Conservation (phyloP, 2,113 vertebrate species). For the Mesitornis unicolor region DNA sequence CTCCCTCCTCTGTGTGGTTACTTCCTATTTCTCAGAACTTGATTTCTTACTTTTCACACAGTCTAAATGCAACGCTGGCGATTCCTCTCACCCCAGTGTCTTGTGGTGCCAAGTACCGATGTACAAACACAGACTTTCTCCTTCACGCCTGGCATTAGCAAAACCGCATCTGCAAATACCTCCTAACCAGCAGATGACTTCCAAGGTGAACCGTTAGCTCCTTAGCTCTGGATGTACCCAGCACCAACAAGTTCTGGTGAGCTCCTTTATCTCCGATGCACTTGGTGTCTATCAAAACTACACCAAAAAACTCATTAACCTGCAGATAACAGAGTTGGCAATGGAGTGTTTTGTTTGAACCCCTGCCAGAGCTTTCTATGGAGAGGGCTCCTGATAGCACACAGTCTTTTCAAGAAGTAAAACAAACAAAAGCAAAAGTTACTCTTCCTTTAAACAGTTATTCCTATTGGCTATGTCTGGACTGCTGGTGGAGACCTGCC, state of each 20-base stretch:
- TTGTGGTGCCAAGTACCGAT: not conserved
- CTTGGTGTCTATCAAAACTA: not conserved
- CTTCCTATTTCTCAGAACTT: not conserved
- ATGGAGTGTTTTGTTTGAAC: not conserved
- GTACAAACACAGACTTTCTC: not conserved
- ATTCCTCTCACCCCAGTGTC: not conserved
- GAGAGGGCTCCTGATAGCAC: not conserved
- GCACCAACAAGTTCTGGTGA: not conserved
- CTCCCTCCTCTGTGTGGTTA: not conserved
- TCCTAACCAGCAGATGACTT: not conserved
- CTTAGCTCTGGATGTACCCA: not conserved
- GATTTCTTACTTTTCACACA: not conserved
- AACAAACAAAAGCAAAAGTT: not conserved
- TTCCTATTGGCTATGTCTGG: not conserved
- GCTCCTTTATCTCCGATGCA: not conserved
- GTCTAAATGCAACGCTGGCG: not conserved
- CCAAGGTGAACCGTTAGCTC: accelerated
- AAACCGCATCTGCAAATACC: not conserved
- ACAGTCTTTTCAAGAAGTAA: not conserved
- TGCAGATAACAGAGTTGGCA: not conserved
- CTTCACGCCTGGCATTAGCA: not conserved
- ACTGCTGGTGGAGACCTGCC: not conserved
- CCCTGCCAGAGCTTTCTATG: not conserved
- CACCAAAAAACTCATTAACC: not conserved
- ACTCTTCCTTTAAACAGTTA: not conserved